Base-by-base conservation (phyloP, 1,140 invertebrate species). In the Aethina tumida region DNA sequence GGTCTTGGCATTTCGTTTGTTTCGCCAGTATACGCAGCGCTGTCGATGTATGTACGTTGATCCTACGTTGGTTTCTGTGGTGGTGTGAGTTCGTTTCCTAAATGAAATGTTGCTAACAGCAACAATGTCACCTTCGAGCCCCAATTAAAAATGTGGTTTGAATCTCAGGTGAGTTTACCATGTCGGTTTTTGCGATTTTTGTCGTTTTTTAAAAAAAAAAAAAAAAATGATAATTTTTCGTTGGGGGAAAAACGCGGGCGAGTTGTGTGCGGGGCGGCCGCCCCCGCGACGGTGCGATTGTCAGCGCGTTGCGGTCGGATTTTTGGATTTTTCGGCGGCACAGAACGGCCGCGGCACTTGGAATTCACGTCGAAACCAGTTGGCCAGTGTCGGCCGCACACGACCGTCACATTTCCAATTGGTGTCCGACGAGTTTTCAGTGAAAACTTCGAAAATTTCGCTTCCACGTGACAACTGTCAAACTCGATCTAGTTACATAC, bases 61-160 rank as follows among this genome's bases (percentile, higher is more conserved):
- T 49, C 29, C 33, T 12, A 41, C 27, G 38, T 40, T 49, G 43
- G 50, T 50, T 44, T 41, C 35, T 50, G 35, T 41, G 30, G 25
- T 30, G 16, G 15, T 41, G 48, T 53, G 51, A 47, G 48, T 55
- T 50, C 47, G 48, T 52, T 55, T 47, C 50, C 46, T 47, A 28
- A 41, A 45, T 51, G 54, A 55, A 48, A 62, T 62, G 59, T 59
- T 60, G 55, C 56, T 43, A 26, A 32, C 54, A 46, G 60, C 58
- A 58, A 58, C 58, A 49, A 60, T 59, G 56, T 50, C 47, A 45
- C 44, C 50, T 30, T 38, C 39, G 26, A 47, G 44, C 39, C 50
- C 52, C 32, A 50, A 59, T 53, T 62, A 60, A 62, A 46, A 44
- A 62, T 62, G 60, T 62, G 60, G 60, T 62, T 58, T 62, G 58